Base-by-base conservation (phyloP, 1,140 invertebrate genomes). In the Aphaenogaster ashmeadi region DNA sequence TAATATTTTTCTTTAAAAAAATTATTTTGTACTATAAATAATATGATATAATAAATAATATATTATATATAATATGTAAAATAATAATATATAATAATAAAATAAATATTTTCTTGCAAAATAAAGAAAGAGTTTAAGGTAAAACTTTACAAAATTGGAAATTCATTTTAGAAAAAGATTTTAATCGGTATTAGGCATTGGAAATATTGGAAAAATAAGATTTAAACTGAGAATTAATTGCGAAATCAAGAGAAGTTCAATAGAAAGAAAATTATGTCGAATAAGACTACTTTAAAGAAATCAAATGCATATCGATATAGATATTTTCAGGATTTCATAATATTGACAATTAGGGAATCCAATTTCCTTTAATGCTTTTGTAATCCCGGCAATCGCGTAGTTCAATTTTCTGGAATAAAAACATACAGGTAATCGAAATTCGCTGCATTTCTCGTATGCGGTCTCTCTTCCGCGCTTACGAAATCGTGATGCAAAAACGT, bases 401-500 rank as follows among this genome's bases (percentile, higher is more conserved):
- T 72, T 18, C 67, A 74, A 83, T 83, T 80, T 67, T 52, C 44
- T 7, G 41, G 7, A 38, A 72, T 60, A 41, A 58, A 58, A 58
- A 60, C 7, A 33, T 21, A 9, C 47, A 3, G 6, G 67, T 74
- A 58, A 83, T 83, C 66, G 41, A 83, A 72, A 58, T 60, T 74
- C 67, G 11, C 36, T 52, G 33, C n/a, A 54, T 80, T 69, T 38
- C 78, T 67, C 33, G 18, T 58, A 36, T 47, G 60, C 50, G 84
- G n/a, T 9, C 18, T 44, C 27, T 47, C 50, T 66, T 86, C 52
- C 62, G 77, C 33, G 36, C 44, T 56, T 58, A 47, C 13, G 77
- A 78, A 78, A 87, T 60, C 44, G 21, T 62, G 50, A 74, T 47
- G 41, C 33, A 62, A 75, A 78, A 87, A 56, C n/a, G 50, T 52